phyloP scores from a whole-genome alignment of 2,113 vertebrate species.

The Tyrannus savana region DNA sequence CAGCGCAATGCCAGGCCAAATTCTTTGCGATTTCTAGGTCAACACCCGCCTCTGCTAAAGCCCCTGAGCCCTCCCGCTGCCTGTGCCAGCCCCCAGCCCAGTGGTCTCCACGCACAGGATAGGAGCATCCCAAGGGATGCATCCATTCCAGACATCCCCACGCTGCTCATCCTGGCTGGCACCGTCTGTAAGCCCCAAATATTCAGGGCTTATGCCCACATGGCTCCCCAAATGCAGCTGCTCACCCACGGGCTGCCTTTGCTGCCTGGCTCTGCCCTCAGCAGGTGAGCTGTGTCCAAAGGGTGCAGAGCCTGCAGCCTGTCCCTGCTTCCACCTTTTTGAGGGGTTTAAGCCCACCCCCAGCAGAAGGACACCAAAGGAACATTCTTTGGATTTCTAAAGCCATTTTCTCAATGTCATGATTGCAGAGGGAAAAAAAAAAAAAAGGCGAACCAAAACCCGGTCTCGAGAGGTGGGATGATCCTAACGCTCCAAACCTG shows the following conservation, averaged over 20 bases:
- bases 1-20: background rate
- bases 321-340: background rate
- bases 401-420: background rate
- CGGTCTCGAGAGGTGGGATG: background rate
- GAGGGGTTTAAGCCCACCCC: background rate
- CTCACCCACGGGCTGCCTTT: background rate
- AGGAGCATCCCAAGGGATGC: background rate
- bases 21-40: constrained; percentile 56
- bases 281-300: background rate
- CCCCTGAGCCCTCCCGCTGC: background rate
- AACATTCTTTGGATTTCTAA: background rate
- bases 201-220: background rate
- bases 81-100: background rate
- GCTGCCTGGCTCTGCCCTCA: background rate
- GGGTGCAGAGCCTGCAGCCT: background rate
- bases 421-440: background rate
- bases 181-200: fast-evolving
- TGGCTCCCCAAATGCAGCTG: background rate
- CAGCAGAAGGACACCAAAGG: background rate
- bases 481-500: background rate
- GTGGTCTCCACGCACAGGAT: fast-evolving
- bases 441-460: background rate
- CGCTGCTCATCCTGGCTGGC: fast-evolving
- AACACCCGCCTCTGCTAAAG: background rate
- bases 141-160: fast-evolving